Base-by-base conservation (phyloP, 2,888 invertebrate species). In the Agonopterix arenella region DNA sequence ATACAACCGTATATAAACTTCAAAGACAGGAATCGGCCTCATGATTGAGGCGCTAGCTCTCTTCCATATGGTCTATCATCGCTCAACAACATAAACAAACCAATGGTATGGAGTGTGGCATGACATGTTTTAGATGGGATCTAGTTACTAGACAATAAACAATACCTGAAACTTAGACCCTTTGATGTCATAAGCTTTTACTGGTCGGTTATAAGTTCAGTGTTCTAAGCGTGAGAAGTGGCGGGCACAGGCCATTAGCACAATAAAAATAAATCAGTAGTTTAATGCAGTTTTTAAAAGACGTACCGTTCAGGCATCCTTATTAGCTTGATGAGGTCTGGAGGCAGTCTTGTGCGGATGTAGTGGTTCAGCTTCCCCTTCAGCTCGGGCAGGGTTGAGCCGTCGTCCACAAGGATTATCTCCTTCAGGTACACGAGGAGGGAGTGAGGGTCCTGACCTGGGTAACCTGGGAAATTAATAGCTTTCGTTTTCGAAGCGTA, bases 361-460 rank as follows among this genome's bases (percentile, higher is more conserved):
- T 98, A 98, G 70, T 95, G 92, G 60, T 94, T 93, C 48, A 98
- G 86, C 64, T 94, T 93, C 51, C 91, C 94, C 68, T 93, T 93
- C 57, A 95, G 85, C 64, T 91, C 95, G 61, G 74, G 91, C 83
- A 95, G 91, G 41, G 96, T 95, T 59, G 97, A 97, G 76, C 93
- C 93, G 82, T 99, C 98, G 74, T 99, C 98, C n/a, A 98, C 94
- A 8, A 99, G 86, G 67, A 99, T 95, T 52, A 99, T 95, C 88
- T 99, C 98, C 73, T 96, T 94, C 10, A 99, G 88, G 66, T 95
- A 91, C 2, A 89, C 76, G 44, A 70, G 73, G 0, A 70, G 66
- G 0, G 86, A 85, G 2, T 60, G 52, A 81, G 89, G 58, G 83
- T 89, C 80, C 52, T 86, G 88, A 5, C 84, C 86, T 0, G 76